Percentiles rank a stretch among this genome's conserved stretches.
Evolutionary conservation across 1,140 invertebrate genomes (phyloP).

Genomic region (Daktulosphaira vitifoliae): DNA sequence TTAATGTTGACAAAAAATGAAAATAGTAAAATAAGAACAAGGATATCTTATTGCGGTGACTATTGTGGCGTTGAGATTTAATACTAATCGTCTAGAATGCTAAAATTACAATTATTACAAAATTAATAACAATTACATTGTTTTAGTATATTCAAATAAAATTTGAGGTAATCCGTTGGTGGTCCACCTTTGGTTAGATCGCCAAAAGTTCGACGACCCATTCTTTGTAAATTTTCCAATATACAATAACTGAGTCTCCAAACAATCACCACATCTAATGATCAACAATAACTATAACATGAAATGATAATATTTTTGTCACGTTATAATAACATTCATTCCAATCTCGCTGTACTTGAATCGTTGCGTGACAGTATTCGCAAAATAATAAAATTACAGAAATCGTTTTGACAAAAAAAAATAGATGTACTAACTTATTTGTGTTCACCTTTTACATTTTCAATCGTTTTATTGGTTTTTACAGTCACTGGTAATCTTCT

Average conservation of each 20-base stretch:
- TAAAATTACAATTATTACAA: background rate
- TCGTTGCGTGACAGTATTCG: background rate
- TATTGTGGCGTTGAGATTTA: no score
- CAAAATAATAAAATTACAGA: no score
- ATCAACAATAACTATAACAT: background rate
- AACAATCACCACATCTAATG: background rate
- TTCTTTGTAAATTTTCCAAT: constrained; percentile 10
- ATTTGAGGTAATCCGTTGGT: no score
- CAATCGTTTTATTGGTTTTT: no score
- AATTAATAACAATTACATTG: background rate
- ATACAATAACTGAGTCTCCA: background rate
- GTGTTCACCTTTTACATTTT: no score
- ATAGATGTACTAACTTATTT: no score
- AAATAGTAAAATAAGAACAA: constrained; percentile 29
- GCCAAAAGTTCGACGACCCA: constrained; percentile 17
- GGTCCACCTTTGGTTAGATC: background rate
- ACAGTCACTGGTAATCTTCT: no score
- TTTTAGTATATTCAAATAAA: no score
- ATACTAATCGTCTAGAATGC: no score
- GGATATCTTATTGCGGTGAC: background rate
- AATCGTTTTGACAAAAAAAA: no score
- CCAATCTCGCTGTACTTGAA: background rate
- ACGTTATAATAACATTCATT: background rate
- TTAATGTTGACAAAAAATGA: no score
- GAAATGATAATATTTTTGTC: constrained; percentile 17